Percentiles rank a stretch among this genome's conserved stretches.
phyloP scores from a whole-genome alignment of 35 echinoderm and acorn worm species.

The Heliocidaris tuberculata region DNA sequence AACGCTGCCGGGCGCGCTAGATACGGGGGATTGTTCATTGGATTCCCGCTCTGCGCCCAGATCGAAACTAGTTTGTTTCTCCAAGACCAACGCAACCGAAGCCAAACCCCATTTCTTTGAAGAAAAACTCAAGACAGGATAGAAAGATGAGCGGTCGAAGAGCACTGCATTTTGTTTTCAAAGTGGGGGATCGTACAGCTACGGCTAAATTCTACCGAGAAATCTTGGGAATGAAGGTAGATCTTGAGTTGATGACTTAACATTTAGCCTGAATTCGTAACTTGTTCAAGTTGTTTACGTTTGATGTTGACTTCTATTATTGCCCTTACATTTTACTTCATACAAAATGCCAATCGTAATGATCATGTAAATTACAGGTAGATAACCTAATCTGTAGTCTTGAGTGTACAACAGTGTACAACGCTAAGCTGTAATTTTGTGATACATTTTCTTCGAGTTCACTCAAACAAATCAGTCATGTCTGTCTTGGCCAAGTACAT shows the following conservation, averaged over 20 bases:
- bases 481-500: too few relatives aligned
- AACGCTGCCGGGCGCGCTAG: not conserved
- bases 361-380: not conserved
- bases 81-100: too few relatives aligned
- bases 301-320: not conserved
- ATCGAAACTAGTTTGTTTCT: too few relatives aligned
- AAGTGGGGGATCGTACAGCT: constrained; percentile 83
- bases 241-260: not conserved
- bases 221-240: constrained; percentile 93
- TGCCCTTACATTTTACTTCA: not conserved
- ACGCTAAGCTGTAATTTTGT: too few relatives aligned
- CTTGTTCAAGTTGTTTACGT: not conserved
- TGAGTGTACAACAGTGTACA: too few relatives aligned
- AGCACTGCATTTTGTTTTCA: constrained; percentile 92
- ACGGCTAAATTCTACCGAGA: constrained; percentile 94
- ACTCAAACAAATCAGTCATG: too few relatives aligned
- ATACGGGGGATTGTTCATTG: not conserved
- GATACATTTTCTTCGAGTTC: not conserved
- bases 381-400: too few relatives aligned
- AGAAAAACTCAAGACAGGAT: not conserved
- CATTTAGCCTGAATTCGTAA: not conserved
- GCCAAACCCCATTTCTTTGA: too few relatives aligned
- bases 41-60: not conserved
- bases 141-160: constrained; percentile 57
- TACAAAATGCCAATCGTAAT: not conserved